Evolutionary conservation across 1,140 invertebrate species (phyloP).

Genomic region (Apis cerana): DNA sequence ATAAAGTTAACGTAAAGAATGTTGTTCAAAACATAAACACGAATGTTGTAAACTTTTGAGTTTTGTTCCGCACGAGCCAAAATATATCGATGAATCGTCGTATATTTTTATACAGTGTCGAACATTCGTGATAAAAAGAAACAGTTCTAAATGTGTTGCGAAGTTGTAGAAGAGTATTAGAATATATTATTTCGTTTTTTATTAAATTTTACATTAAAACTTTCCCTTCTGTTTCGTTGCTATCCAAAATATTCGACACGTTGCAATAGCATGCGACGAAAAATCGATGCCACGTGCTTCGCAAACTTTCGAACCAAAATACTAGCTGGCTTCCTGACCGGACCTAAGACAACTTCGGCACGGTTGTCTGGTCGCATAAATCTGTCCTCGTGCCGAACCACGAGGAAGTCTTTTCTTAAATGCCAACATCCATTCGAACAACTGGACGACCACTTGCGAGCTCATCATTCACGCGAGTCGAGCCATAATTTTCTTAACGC

Average conservation of each 20-base stretch:
- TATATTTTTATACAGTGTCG: not conserved
- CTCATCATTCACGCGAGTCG: not conserved
- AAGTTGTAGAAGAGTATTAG: not conserved
- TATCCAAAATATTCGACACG: no score
- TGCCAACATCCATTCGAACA: not conserved
- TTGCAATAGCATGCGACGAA: not conserved
- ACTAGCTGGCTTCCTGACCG: slow-evolving; percentile 40
- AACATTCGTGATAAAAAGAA: not conserved
- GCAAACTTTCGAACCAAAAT: slow-evolving; percentile 45
- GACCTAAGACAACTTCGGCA: slow-evolving; percentile 57
- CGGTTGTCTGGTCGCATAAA: slow-evolving; percentile 17
- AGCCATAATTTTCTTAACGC: slow-evolving; percentile 43
- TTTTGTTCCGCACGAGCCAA: not conserved
- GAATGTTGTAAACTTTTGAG: no score
- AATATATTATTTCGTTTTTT: no score
- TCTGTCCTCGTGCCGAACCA: slow-evolving; percentile 13
- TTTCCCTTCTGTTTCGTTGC: not conserved
- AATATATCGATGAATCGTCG: not conserved
- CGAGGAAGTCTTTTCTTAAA: not conserved
- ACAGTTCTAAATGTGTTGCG: not conserved
- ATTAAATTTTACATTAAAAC: no score
- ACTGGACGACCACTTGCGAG: not conserved
- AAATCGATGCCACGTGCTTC: slow-evolving; percentile 37
- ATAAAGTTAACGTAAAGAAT: slow-evolving; percentile 7
- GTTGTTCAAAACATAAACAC: not conserved